phyloP scores from a whole-genome alignment of 2,797 vertebrate species.

The Phoeniculus purpureus region DNA sequence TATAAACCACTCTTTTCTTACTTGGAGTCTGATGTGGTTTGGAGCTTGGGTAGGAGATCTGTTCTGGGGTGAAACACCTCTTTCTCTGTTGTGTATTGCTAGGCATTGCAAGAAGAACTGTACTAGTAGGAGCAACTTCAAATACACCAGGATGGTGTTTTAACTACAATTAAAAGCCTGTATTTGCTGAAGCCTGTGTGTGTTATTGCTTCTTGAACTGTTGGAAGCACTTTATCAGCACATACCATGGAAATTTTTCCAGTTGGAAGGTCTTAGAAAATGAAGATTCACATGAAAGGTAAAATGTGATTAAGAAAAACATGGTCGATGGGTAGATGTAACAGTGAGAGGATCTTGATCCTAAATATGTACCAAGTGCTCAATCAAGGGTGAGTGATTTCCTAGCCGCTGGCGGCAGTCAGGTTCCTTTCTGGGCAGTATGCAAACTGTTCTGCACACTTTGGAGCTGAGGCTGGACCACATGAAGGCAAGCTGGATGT shows the following conservation, averaged over 20 bases:
- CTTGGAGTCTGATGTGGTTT: rapidly evolving
- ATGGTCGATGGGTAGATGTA: not conserved
- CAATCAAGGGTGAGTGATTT: not conserved
- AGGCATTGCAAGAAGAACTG: rapidly evolving
- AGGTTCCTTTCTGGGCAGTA: not conserved
- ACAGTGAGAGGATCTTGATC: not conserved
- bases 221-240: not conserved
- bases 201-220: not conserved
- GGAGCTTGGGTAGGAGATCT: rapidly evolving
- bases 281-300: not conserved
- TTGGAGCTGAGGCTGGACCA: not conserved
- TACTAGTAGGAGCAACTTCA: not conserved
- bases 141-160: not conserved
- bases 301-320: not conserved
- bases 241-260: not conserved
- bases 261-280: not conserved
- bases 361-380: not conserved
- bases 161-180: not conserved
- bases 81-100: not conserved
- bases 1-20: rapidly evolving
- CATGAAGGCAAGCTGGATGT: not conserved
- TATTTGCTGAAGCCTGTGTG: not conserved
- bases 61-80: not conserved
- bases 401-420: not conserved
- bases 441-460: not conserved